Conservation (phyloP, 2,888 invertebrate species). For the Coenonympha arcania region DNA sequence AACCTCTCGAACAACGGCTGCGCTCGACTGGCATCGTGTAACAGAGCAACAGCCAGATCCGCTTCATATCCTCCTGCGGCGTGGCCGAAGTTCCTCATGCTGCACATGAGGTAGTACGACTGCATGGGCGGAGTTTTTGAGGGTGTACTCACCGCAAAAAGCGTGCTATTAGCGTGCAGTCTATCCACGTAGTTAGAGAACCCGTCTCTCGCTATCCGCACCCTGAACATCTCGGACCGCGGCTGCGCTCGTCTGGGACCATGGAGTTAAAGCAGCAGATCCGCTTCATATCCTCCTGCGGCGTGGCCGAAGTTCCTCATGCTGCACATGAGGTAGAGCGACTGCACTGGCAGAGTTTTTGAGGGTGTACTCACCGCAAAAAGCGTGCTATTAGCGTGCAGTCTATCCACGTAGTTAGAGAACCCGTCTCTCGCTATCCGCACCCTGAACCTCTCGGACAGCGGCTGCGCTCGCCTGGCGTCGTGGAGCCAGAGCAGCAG, state of each 20-base stretch:
- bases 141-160: too few species aligned
- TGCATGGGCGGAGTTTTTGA: too few species aligned
- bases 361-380: too few species aligned
- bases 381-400: constrained; percentile 90
- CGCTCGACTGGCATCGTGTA: constrained; percentile 85
- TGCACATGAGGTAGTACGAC: constrained; percentile 82
- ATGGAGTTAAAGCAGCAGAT: constrained; percentile 89
- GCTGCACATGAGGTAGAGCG: constrained; percentile 84
- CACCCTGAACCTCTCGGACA: constrained; percentile 92
- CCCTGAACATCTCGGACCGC: constrained; percentile 90
- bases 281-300: constrained; percentile 86
- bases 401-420: constrained; percentile 89
- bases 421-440: constrained; percentile 92
- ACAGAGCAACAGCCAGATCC: constrained; percentile 89
- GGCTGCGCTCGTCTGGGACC: constrained; percentile 84
- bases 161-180: constrained; percentile 88
- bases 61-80: constrained; percentile 92
- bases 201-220: constrained; percentile 90
- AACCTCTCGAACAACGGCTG: constrained; percentile 91
- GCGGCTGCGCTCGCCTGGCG: constrained; percentile 81
- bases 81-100: constrained; percentile 90
- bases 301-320: constrained; percentile 92
- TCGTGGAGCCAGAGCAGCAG: constrained; percentile 91
- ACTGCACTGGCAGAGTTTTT: too few species aligned
- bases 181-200: constrained; percentile 92